A percentile compares a stretch with the other conserved stretches of the same genome.
Evolutionary conservation across 1,140 invertebrate genomes (phyloP).

Genomic region (Neodiprion virginianus): DNA sequence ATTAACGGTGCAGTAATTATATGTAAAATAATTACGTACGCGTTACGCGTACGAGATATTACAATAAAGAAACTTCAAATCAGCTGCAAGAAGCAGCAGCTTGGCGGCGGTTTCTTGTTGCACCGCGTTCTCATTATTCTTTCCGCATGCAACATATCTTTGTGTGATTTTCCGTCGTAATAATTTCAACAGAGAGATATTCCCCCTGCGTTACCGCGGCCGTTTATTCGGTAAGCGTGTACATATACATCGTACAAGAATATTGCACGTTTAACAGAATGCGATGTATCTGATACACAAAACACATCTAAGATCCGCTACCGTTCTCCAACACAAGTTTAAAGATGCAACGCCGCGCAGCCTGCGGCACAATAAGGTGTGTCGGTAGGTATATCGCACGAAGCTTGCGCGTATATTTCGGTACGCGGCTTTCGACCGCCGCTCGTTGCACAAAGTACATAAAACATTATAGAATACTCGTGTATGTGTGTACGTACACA

Average conservation of each 20-base stretch:
- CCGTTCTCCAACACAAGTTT: background rate
- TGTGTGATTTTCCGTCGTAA: slow-evolving; percentile 38
- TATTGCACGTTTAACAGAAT: background rate
- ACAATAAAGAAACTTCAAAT: slow-evolving; percentile 28
- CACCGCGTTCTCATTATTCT: slow-evolving; percentile 14
- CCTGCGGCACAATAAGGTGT: slow-evolving; percentile 16
- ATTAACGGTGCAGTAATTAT: too few relatives aligned
- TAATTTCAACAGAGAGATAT: slow-evolving; percentile 60
- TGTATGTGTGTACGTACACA: slow-evolving; percentile 12
- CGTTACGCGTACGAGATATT: background rate
- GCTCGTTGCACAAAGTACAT: slow-evolving; percentile 32
- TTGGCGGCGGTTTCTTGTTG: slow-evolving; percentile 36
- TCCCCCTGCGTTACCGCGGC: slow-evolving; percentile 41
- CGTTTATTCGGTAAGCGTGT: too few relatives aligned
- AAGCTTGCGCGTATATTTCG: slow-evolving; percentile 27
- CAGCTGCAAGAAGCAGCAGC: slow-evolving; percentile 19
- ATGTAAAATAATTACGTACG: too few relatives aligned
- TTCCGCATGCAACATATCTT: slow-evolving; percentile 25
- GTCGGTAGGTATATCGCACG: slow-evolving; percentile 12
- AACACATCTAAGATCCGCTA: slow-evolving; percentile 9
- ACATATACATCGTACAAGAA: too few relatives aligned
- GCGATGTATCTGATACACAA: too few relatives aligned
- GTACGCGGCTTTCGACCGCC: background rate
- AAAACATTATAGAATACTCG: slow-evolving; percentile 22
- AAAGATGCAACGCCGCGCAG: background rate